Evolutionary conservation across 2,888 invertebrate genomes (phyloP), one percentile per base, ranked within the genome.

Genomic region (Acanthosoma haemorrhoidale): DNA sequence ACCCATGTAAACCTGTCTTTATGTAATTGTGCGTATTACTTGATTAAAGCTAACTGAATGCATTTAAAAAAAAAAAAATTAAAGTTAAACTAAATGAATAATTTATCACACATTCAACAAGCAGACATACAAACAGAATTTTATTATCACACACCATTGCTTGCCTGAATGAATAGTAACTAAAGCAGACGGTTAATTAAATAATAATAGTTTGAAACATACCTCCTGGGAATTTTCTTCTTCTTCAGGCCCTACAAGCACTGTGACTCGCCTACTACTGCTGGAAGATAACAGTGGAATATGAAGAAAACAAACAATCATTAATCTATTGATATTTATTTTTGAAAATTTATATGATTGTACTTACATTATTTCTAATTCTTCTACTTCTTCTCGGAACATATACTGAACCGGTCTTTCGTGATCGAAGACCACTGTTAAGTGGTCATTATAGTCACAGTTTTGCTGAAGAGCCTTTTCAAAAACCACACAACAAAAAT

Each of bases 251-350:
- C n/a, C 25, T 25, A 51, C 51, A 51, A 51, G 51, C 21, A 51
- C 51, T n/a, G 51, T 51, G n/a, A 51, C 29, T 51, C 51, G 51
- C 51, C 51, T 51, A 51, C 29, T 51, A n/a, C n/a, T n/a, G 21
- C 51, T 51, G 51, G 51, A 51, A 51, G 51, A 51, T 51, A 25
- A 51, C 51, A n/a, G n/a, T n/a, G n/a, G n/a, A n/a, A n/a, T n/a
- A n/a, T n/a, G n/a, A n/a, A n/a, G n/a, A n/a, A n/a, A n/a, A n/a
- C n/a, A n/a, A n/a, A n/a, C n/a, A n/a, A n/a, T n/a, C n/a, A n/a
- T n/a, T n/a, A n/a, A n/a, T n/a, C 18, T 3, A 51, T 51, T 13
- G 25, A 51, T 25, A 51, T 51, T 25, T n/a, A 51, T 25, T 25
- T 51, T 51, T 51, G 25, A 25, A 51, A 51, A 51, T 13, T 51